Base-by-base conservation (phyloP, 2,113 vertebrate species). In the Plecotus auritus region DNA sequence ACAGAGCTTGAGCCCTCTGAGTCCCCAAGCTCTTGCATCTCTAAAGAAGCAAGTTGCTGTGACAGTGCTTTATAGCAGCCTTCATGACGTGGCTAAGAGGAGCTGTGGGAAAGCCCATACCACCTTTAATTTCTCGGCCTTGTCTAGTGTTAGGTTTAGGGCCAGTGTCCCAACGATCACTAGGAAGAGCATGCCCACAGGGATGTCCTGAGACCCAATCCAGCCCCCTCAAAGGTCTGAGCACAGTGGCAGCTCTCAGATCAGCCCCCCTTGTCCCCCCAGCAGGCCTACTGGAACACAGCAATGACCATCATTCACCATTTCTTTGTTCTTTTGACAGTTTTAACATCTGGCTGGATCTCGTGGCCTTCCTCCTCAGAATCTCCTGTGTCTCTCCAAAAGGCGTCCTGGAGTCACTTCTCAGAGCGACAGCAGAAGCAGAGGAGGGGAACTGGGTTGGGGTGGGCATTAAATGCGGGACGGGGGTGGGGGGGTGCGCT, bases 331-430 rank as follows among this genome's bases (percentile, higher is more conserved):
- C 93, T 97, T 49, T 96, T 64, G 20, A 78, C 98, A 98, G 98
- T 98, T 99, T 95, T 99, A 98, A 97, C 96, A 83, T 97, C 96
- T 95, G 91, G 90, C 87, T 96, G 97, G 96, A 97, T 95, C 85
- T 95, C 37, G 45, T 32, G 96, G 95, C 97, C 97, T 97, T 82
- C 89, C 97, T 96, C 93, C 93, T 97, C 96, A 78, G 93, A 90
- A 94, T 97, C 97, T 97, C 97, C 93, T 23, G n/a, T 94, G 78
- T 97, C 82, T 98, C 97, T 97, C 98, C 88, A 90, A 98, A 98
- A 96, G 96, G 97, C 95, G 89, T 98, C 96, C 96, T 88, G 97
- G 96, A 88, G 89, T 78, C 88, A 85, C 73, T 91, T 45, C 83
- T 73, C 4, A 61, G 96, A 94, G 92, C 42, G 9, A 90, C 86